phyloP scores from a whole-genome alignment of 2,113 vertebrate genomes.

The Rissa tridactyla region DNA sequence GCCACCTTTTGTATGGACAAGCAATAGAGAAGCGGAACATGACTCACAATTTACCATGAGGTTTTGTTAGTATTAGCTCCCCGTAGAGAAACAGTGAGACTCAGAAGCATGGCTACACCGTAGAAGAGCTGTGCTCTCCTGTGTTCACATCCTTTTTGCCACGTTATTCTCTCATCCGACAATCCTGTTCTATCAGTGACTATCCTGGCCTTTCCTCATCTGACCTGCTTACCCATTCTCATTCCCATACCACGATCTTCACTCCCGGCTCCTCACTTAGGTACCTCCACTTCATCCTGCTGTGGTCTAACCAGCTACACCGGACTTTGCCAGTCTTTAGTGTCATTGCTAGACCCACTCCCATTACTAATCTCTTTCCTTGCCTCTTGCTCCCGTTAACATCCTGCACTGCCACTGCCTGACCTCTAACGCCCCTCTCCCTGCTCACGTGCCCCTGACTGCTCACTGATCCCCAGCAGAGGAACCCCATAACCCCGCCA shows the following conservation, averaged over 20 bases:
- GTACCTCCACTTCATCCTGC: neutral
- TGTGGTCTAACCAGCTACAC: neutral
- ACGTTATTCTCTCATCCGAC: neutral
- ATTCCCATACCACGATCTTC: neutral
- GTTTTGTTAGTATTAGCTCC: neutral
- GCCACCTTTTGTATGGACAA: neutral
- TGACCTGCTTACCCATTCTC: neutral
- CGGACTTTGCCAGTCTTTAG: neutral
- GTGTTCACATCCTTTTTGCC: neutral
- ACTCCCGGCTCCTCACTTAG: neutral
- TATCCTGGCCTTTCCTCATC: neutral
- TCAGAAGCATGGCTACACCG: neutral
- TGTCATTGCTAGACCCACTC: neutral
- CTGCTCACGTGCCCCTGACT: rapidly evolving
- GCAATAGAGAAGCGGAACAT: neutral
- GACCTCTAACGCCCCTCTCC: neutral
- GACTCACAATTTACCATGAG: neutral
- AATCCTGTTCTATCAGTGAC: neutral
- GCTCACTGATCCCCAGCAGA: neutral
- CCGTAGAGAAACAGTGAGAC: neutral
- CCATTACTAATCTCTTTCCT: neutral
- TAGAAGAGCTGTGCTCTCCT: neutral
- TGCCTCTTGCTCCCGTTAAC: neutral
- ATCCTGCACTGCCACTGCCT: neutral
- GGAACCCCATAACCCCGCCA: rapidly evolving